Evolutionary conservation across 2,113 vertebrate genomes (phyloP), one percentile per base, ranked within the genome.

Genomic region (Sinocyclocheilus maitianheensis): DNA sequence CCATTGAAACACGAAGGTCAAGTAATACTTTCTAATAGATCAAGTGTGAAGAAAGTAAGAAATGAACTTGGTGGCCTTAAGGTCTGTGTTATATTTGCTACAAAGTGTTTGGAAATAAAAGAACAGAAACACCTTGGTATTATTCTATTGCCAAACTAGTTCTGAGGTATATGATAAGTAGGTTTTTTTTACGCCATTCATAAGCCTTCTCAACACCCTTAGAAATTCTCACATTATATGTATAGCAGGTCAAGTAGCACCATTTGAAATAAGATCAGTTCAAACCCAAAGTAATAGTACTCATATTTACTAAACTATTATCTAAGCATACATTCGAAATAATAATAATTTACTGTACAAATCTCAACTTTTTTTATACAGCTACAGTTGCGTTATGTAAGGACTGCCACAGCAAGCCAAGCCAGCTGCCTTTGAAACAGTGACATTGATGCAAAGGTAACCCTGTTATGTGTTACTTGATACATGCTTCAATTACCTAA

Each of bases 81-180:
- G 69, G 87, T 89, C 78, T 87, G 87, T 81, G 65, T 69, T 67
- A 80, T 81, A 86, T 84, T 90, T 92, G 92, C 92, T 87, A 81
- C 81, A 89, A 91, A 85, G 93, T 94, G 94, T 94, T 90, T 93
- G 90, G 92, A 94, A 91, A 91, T 89, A 90, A 92, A 94, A 91
- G 92, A 91, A 92, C 93, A 88, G 80, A 95, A 91, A 94, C 93
- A 93, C 92, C 93, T 93, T 95, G 93, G 91, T 93, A 91, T 96
- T 92, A 90, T 95, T 95, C 96, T 97, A 97, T 96, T 99, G 97
- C 97, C 97, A 96, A 97, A 95, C 95, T 97, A 97, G 95, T 96
- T 96, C 96, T 99, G 98, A 99, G 98, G 98, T 99, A 99, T 97
- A 97, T 97, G 96, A 96, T 94, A 96, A 96, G 93, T 96, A 97